A percentile compares a stretch with the other conserved stretches of the same genome.
phyloP scores from a whole-genome alignment of 2,888 invertebrate genomes.

The Lepidocyrtinus sp. region DNA sequence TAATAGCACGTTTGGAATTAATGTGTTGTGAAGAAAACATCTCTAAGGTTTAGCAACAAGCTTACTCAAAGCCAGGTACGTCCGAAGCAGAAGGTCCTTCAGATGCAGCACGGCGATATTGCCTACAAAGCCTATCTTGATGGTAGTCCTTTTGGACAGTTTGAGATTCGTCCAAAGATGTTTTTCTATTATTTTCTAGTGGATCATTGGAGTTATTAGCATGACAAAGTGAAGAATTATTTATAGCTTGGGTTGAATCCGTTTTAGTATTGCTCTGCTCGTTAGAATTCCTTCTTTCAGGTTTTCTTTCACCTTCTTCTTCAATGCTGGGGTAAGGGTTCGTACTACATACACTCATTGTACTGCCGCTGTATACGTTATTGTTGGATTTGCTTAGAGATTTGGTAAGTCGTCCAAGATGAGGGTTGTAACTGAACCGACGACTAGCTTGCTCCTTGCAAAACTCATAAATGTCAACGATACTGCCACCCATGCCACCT shows the following conservation, averaged over 20 bases:
- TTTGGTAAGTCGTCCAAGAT: slow-evolving; percentile 19
- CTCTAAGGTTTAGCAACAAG: background rate
- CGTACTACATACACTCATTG: slow-evolving; percentile 37
- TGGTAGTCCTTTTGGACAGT: no score
- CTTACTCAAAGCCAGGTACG: background rate
- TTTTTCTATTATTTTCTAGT: background rate
- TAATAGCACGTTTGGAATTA: background rate
- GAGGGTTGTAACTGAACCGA: slow-evolving; percentile 28
- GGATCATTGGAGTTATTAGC: background rate
- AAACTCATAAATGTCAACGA: slow-evolving; percentile 56
- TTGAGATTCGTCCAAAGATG: background rate
- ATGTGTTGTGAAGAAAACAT: background rate
- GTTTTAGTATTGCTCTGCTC: background rate
- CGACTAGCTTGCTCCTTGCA: slow-evolving; percentile 47
- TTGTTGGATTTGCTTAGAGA: slow-evolving; percentile 30
- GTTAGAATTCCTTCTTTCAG: background rate
- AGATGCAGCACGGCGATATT: background rate
- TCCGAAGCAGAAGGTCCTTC: background rate
- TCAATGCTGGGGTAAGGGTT: slow-evolving; percentile 33
- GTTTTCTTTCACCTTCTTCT: slow-evolving; percentile 24
- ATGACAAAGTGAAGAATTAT: background rate
- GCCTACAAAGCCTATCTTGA: background rate
- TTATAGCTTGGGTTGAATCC: background rate
- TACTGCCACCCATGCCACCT: slow-evolving; percentile 49
- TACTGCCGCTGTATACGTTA: slow-evolving; percentile 38